phyloP scores from a whole-genome alignment of 1,140 invertebrate species.

The Bombus vancouverensis region DNA sequence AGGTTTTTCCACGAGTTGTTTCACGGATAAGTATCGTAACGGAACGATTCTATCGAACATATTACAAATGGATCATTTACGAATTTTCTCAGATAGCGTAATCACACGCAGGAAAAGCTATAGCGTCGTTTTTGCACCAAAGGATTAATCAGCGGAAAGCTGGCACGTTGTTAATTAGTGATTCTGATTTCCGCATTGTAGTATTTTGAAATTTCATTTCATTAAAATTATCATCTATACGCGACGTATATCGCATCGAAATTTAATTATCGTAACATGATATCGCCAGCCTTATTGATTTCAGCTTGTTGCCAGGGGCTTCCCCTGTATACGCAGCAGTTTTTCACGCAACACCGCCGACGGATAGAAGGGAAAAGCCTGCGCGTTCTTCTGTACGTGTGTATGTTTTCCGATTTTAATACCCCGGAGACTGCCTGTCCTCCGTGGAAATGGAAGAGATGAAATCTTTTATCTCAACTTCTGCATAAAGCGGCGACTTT shows the following conservation, averaged over 20 bases:
- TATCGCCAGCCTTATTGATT: slow-evolving; percentile 35
- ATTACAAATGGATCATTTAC: background rate
- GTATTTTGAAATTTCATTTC: slow-evolving; percentile 36
- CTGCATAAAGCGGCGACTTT: slow-evolving; percentile 70
- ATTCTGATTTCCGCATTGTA: background rate
- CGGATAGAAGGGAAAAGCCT: background rate
- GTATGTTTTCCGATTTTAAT: slow-evolving; percentile 64
- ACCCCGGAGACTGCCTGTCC: slow-evolving; percentile 52
- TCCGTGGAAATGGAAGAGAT: slow-evolving; percentile 66
- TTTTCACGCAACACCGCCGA: background rate
- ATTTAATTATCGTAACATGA: slow-evolving; percentile 32
- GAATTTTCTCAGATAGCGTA: background rate
- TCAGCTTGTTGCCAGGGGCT: background rate
- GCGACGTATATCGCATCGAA: background rate
- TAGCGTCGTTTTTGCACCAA: background rate
- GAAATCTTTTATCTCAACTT: slow-evolving; percentile 73
- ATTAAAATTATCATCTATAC: slow-evolving; percentile 2
- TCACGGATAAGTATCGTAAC: background rate
- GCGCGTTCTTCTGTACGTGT: background rate
- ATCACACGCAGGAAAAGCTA: background rate
- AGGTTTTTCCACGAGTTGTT: background rate
- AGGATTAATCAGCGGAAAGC: slow-evolving; percentile 10
- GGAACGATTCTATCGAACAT: background rate
- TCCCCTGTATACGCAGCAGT: background rate
- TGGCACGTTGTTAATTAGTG: background rate